Evolutionary conservation across 2,797 vertebrate species (phyloP), one percentile per base, ranked within the genome.

Genomic region (Muscicapa striata): DNA sequence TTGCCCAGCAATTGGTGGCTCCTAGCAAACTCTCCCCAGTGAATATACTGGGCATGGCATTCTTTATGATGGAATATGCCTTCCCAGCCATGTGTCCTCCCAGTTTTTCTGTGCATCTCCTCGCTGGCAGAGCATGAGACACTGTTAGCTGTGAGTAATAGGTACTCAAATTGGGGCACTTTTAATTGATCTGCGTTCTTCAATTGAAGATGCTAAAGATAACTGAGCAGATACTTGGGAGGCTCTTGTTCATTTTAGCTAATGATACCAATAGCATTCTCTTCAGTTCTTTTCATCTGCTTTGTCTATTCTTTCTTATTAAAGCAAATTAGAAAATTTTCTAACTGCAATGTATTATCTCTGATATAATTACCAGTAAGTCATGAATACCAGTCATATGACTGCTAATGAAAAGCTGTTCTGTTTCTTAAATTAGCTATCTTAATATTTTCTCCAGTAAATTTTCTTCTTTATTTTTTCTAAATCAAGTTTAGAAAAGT

Each of bases 331-430:
- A 87, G 77, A 84, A 94, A 57, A 67, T 59, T 76, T 81, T 86
- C 80, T 88, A 89, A 87, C 80, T 84, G 74, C 30, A 79, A 41
- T 68, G 61, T 75, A 96, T 94, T 96, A 80, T 88, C 66, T 93
- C 79, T 87, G 68, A 89, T 96, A 93, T 86, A 95, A 96, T 96
- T 96, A 93, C 78, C 80, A 89, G 54, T 70, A 95, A 92, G 64
- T 83, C 63, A 90, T 93, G 90, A 95, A 95, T 80, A 70, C 61
- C 21, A 89, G 67, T 70, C 84, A 51, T 54, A 77, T 36, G 81
- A 83, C 72, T 70, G 43, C 64, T 92, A 96, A 95, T 89, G 93
- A 96, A 95, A 96, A 96, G 87, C 64, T 92, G 61, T 64, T 92
- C 63, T 87, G 48, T 85, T 95, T 91, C 93, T 93, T 94, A 91